Evolutionary conservation across 2,113 vertebrate species (phyloP).

Genomic region (Scomber scombrus): DNA sequence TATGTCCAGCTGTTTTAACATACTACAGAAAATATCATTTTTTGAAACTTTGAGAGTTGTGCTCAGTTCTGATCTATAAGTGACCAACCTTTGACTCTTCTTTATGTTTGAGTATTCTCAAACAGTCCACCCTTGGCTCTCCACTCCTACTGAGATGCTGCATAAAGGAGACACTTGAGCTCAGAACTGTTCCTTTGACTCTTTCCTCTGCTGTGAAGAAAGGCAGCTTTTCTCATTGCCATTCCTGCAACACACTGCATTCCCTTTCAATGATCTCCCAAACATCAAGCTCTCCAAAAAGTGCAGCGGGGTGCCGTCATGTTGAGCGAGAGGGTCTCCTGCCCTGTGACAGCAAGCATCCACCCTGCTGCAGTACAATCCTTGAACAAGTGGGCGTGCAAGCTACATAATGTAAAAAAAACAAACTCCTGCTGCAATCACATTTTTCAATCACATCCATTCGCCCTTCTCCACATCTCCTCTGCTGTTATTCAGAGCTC

Average conservation of each 20-base stretch:
- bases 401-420: slow-evolving; percentile 5
- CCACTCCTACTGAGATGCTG: slow-evolving; percentile 12
- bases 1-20: background rate
- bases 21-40: background rate
- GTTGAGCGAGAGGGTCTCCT: background rate
- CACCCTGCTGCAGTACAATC: slow-evolving; percentile 8
- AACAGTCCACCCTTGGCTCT: slow-evolving; percentile 18
- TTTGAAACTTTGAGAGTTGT: background rate
- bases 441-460: background rate
- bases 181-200: slow-evolving; percentile 33
- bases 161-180: slow-evolving; percentile 36
- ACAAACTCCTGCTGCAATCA: background rate
- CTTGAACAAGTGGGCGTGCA: slow-evolving; percentile 17
- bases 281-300: slow-evolving; percentile 31
- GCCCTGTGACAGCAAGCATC: slow-evolving; percentile 16
- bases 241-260: slow-evolving; percentile 41
- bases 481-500: slow-evolving; percentile 31
- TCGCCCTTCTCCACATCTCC: slow-evolving; percentile 5
- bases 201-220: slow-evolving; percentile 39
- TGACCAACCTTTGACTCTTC: background rate
- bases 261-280: slow-evolving; percentile 40
- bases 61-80: background rate
- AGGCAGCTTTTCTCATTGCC: slow-evolving; percentile 40
- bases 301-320: slow-evolving; percentile 11
- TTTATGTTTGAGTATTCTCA: slow-evolving; percentile 30